Base-by-base conservation (phyloP, 2,888 invertebrate genomes). In the Troides helena region DNA sequence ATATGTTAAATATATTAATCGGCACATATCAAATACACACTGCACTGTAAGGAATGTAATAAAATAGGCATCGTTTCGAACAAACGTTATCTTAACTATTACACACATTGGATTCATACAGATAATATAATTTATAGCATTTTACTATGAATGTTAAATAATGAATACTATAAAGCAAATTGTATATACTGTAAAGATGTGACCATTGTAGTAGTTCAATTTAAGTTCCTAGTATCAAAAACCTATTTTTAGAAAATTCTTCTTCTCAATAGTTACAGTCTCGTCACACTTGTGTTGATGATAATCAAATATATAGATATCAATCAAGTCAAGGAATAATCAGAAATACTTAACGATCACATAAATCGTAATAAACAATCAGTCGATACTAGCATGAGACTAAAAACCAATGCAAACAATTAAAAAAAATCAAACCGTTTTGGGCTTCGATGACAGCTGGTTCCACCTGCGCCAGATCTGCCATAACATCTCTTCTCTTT, bases 371-470 rank as follows among this genome's bases (percentile, higher is more conserved):
- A 21, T 57, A 57, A 57, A 57, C 23, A 57, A 57, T 5, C 8
- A 18, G 17, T 14, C 17, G 18, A 50, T 50, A 50, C 17, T 18
- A 50, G 50, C 50, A 18, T 17, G 50, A 18, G 50, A 50, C 14
- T 50, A 50, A 14, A 50, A 50, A 50, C 50, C 18, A 50, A 5
- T 50, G 50, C 50, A 50, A 18, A 14, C 1, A 17, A 50, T 14
- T 14, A 75, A 79, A 76, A 83, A 83, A 79, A 79, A 79, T 80
- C 92, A 90, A 94, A 97, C 97, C 98, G 93, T 96, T 97, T 94
- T 99, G 99, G 53, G 99, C 99, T 78, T 99, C 99, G 80, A 98
- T 96, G 77, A 99, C 99, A 73, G 99, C 99, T 0, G 99, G 99
- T 89, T 99, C 99, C 66, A 99, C 99, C 90, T 98, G 96, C 2